Conservation (phyloP, 2,797 vertebrate genomes). For the Carcharodon carcharias region DNA sequence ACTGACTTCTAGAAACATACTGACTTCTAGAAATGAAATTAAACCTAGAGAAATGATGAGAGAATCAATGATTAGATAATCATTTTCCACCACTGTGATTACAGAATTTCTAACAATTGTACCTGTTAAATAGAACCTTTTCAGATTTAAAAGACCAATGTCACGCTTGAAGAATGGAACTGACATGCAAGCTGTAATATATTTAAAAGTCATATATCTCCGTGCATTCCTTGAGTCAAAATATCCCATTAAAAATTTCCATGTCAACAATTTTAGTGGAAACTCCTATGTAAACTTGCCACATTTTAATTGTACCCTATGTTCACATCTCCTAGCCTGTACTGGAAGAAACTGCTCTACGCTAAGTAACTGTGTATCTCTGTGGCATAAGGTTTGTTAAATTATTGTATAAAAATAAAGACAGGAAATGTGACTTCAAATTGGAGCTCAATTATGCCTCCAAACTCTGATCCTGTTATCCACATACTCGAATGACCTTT, state of each 20-base stretch:
- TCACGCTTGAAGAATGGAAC: not conserved
- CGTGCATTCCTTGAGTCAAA: too few relatives aligned
- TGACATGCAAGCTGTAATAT: not conserved
- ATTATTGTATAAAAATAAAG: conserved; percentile 9
- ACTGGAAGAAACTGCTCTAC: not conserved
- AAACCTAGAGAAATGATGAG: not conserved
- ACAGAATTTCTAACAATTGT: not conserved
- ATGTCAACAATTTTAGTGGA: not conserved
- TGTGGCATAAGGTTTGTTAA: not conserved
- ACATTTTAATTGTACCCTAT: not conserved
- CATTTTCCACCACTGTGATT: not conserved
- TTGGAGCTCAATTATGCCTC: not conserved
- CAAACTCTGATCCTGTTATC: not conserved
- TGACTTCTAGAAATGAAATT: not conserved
- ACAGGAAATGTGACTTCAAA: not conserved
- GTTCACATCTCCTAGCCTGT: not conserved
- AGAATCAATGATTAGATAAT: not conserved
- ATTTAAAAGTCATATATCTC: not conserved
- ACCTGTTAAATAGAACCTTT: not conserved
- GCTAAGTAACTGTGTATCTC: not conserved
- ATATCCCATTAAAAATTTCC: not conserved
- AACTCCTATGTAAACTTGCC: not conserved
- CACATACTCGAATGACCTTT: not conserved
- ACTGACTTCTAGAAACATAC: too few relatives aligned
- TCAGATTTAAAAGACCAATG: not conserved